phyloP scores from a whole-genome alignment of 2,113 vertebrate species.

The Mesembrinibis cayennensis region DNA sequence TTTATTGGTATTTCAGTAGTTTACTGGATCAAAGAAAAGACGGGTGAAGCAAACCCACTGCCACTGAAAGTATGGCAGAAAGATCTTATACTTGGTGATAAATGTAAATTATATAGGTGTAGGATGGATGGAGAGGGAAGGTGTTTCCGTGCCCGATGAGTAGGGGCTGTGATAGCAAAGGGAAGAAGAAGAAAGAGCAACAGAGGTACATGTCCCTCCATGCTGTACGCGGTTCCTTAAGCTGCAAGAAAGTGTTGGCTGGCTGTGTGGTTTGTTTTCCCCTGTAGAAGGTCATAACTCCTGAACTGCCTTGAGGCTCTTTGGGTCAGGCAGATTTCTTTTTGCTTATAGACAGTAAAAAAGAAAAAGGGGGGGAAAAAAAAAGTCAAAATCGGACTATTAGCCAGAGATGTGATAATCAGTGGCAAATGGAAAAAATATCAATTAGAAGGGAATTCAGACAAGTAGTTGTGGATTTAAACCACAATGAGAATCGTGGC shows the following conservation, averaged over 20 bases:
- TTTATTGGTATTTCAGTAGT: neutral
- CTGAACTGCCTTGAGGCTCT: neutral
- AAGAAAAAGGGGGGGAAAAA: accelerated
- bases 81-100: neutral
- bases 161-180: neutral
- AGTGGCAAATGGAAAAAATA: neutral
- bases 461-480: neutral
- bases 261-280: neutral
- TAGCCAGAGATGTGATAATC: neutral
- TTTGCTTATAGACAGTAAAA: neutral
- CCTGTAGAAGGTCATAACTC: neutral
- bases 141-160: neutral
- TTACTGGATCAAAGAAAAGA: neutral
- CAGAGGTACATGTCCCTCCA: neutral
- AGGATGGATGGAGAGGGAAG: neutral
- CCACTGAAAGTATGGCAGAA: neutral
- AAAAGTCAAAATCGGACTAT: accelerated
- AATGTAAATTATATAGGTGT: neutral
- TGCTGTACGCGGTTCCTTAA: neutral
- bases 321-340: neutral
- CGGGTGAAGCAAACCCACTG: neutral
- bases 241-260: neutral
- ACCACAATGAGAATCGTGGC: neutral
- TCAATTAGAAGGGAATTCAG: neutral
- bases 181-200: neutral